These are phyloP conservation scores for Lithobius niger DNA, from an alignment of 1,140 invertebrate genomes.

Conservation along the genomic window DNA sequence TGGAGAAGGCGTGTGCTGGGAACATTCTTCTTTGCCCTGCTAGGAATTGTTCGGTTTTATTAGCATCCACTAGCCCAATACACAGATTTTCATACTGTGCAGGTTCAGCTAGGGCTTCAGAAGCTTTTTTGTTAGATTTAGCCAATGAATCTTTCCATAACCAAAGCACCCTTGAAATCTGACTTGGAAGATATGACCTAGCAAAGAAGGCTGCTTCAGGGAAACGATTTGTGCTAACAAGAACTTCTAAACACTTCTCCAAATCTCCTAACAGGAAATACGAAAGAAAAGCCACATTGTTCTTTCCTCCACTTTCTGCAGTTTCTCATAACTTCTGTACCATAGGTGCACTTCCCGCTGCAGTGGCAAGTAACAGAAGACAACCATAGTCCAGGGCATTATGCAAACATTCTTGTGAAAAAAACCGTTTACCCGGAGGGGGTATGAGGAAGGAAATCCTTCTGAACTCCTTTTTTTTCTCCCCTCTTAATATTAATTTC, in stretches of 20 bases:
- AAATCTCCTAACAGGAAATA: constrained; percentile 81
- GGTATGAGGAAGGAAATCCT: no score
- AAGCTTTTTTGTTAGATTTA: constrained; percentile 67
- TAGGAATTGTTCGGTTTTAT: constrained; percentile 59
- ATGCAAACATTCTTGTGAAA: constrained; percentile 89
- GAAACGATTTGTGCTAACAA: constrained; percentile 74
- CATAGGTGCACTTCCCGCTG: constrained; percentile 67
- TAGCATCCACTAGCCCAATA: constrained; percentile 61
- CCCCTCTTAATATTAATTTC: no score
- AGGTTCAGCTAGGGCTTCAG: constrained; percentile 87
- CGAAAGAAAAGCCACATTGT: constrained; percentile 89
- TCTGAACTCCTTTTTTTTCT: no score
- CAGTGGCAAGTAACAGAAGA: constrained; percentile 77
- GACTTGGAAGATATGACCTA: constrained; percentile 83
- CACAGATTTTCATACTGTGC: constrained; percentile 94
- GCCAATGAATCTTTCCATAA: constrained; percentile 64
- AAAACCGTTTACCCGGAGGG: no score
- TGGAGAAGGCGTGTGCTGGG: constrained; percentile 40
- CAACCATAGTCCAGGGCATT: constrained; percentile 89
- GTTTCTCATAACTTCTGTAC: constrained; percentile 60
- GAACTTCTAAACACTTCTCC: constrained; percentile 78
- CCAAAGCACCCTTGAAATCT: constrained; percentile 65
- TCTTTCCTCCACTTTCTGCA: constrained; percentile 57
- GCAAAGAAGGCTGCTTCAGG: constrained; percentile 96
- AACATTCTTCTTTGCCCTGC: constrained; percentile 27